Evolutionary conservation across 2,797 vertebrate species (phyloP), one percentile per base, ranked within the genome.

Genomic region (Darevskia mixta): DNA sequence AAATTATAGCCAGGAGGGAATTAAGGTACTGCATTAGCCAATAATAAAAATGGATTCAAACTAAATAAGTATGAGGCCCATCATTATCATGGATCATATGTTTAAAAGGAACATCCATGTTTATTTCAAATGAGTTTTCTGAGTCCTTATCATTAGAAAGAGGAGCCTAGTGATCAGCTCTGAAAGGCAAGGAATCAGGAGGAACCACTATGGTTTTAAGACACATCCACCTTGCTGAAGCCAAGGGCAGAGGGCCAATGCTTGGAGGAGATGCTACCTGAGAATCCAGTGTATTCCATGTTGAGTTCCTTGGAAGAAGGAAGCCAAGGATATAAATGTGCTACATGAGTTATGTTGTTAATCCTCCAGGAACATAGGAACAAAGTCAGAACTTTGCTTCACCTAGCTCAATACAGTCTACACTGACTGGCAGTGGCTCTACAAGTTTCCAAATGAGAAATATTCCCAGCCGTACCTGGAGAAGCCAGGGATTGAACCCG

Each of bases 1-100:
- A 80, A 86, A 80, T 32, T 64, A 1, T 38, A 92, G 67, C 27
- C 81, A 8, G 49, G 58, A 35, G 79, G 20, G 27, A 86, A 66
- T 76, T 86, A 75, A 83, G 73, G 5, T 85, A 58, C 1, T 9
- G 20, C 87, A 7, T 75, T 71, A 73, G 27, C 38, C 13, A 64
- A 64, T 5, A 77, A n/a, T 64, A 27, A 79, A 79, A 79, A 66
- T 25, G 2, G 66, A 29, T 67, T n/a, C 8, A 8, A 35, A 80
- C 77, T 55, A 86, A 78, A 79, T 4, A 6, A 79, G 23, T 38
- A 86, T 78, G 88, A 71, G 91, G 8, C 77, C 72, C 77, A n/a
- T 83, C 25, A 79, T 27, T 45, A 76, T 79, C 67, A 76, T 8
- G 6, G 23, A 8, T 38, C 23, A 35, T 1, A 5, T 17, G 18